These are phyloP conservation scores for Latrodectus geometricus DNA, from an alignment of 1,140 invertebrate genomes.

Conservation along the genomic window DNA sequence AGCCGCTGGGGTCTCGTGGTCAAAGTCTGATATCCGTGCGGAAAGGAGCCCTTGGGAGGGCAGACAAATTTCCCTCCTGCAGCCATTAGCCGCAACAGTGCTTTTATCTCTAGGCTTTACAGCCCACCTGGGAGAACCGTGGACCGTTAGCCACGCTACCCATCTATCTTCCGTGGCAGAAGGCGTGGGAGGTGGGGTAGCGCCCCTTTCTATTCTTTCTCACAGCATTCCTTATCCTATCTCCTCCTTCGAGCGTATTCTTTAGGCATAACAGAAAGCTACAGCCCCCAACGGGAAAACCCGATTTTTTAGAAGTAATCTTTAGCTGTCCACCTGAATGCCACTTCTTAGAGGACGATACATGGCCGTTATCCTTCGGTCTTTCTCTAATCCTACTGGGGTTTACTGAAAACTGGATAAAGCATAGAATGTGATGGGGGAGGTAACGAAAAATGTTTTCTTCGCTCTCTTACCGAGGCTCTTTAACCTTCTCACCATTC, in stretches of 20 bases:
- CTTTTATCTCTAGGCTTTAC: constrained; percentile 59
- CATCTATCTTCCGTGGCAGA: constrained; percentile 57
- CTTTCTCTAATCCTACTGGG: constrained; percentile 47
- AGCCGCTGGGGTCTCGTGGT: constrained; percentile 53
- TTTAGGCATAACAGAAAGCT: constrained; percentile 60
- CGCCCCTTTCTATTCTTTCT: constrained; percentile 34
- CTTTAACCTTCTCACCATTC: constrained; percentile 46
- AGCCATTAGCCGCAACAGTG: constrained; percentile 61
- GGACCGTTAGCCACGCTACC: constrained; percentile 57
- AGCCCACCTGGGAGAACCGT: constrained; percentile 52
- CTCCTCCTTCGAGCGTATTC: constrained; percentile 41
- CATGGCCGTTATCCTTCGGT: constrained; percentile 53
- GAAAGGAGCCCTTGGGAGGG: constrained; percentile 55
- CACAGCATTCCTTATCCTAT: constrained; percentile 54
- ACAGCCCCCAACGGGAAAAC: constrained; percentile 54
- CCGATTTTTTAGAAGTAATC: constrained; percentile 61
- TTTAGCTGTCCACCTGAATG: constrained; percentile 58
- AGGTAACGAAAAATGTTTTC: constrained; percentile 49
- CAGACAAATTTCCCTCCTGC: constrained; percentile 61
- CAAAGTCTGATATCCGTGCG: constrained; percentile 58
- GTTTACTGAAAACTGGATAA: constrained; percentile 60
- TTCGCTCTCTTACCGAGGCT: constrained; percentile 29
- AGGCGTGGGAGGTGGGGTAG: constrained; percentile 6
- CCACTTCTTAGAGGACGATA: constrained; percentile 60
- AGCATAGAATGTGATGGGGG: constrained; percentile 33